These are phyloP conservation scores for Oncorhynchus kisutch DNA, from an alignment of 2,113 vertebrate species.

Conservation along the genomic window DNA sequence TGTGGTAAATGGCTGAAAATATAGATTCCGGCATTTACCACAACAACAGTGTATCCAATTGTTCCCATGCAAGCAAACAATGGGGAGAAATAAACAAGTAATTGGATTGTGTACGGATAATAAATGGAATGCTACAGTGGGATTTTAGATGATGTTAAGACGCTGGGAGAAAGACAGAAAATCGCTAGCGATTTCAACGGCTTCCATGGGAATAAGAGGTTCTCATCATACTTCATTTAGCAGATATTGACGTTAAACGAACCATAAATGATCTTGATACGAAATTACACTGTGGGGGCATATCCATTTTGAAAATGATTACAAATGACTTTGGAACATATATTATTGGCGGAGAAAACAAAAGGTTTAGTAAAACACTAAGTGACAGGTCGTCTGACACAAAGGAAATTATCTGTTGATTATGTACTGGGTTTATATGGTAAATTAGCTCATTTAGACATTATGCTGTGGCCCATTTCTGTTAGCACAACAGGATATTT, in stretches of 20 bases:
- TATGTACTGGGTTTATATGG: background rate
- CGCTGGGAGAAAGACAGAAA: background rate
- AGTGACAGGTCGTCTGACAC: conserved; percentile 1
- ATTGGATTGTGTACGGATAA: background rate
- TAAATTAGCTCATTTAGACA: background rate
- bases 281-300: conserved; percentile 2
- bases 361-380: background rate
- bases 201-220: background rate
- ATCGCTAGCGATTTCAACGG: background rate
- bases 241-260: conserved; percentile 9
- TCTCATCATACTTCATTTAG: conserved; percentile 7
- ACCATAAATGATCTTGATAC: background rate
- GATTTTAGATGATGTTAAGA: conserved; percentile 4
- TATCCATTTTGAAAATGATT: conserved; percentile 3
- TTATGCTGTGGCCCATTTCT: background rate
- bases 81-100: conserved; percentile 1
- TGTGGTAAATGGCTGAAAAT: background rate
- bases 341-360: background rate
- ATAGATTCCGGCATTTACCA: background rate
- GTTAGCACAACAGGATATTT: background rate
- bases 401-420: background rate
- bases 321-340: conserved; percentile 6
- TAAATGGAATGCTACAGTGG: conserved; percentile 7
- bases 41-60: background rate
- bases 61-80: conserved; percentile 8